phyloP scores from a whole-genome alignment of 2,888 invertebrate genomes.

The Zaprionus obscuricornis region DNA sequence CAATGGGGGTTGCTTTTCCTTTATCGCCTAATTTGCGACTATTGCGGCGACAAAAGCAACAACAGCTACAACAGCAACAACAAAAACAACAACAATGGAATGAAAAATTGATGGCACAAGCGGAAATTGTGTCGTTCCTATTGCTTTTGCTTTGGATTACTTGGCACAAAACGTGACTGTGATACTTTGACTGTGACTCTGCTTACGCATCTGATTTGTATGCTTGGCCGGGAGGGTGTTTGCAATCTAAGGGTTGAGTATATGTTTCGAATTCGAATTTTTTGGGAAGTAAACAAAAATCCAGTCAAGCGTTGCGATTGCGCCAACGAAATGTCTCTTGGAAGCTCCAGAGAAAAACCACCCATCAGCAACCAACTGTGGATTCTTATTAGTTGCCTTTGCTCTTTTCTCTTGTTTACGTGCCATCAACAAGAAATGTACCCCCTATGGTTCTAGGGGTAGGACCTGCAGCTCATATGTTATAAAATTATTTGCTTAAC shows the following conservation, averaged over 20 bases:
- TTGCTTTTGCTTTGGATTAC: conserved; percentile 43
- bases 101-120: conserved; percentile 44
- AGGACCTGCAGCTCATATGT: conserved; percentile 32
- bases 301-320: conserved; percentile 53
- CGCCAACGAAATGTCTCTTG: conserved; percentile 34
- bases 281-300: conserved; percentile 68
- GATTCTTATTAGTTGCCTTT: conserved; percentile 46
- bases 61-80: conserved; percentile 15
- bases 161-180: conserved; percentile 66
- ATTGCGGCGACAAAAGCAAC: conserved; percentile 11
- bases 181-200: conserved; percentile 45
- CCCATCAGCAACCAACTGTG: conserved; percentile 71
- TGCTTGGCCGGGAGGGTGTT: conserved; percentile 36
- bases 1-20: conserved; percentile 39
- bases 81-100: conserved; percentile 5
- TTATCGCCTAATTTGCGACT: conserved; percentile 39
- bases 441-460: conserved; percentile 28
- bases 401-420: conserved; percentile 52
- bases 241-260: conserved; percentile 26
- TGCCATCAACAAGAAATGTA: conserved; percentile 53
- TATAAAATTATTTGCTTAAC: conserved; percentile 49
- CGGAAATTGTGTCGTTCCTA: conserved; percentile 52
- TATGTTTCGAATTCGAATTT: conserved; percentile 37
- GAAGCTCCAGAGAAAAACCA: conserved; percentile 26
- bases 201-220: conserved; percentile 52